Evolutionary conservation across 2,888 invertebrate genomes (phyloP).

Genomic region (Heliconius hortense): DNA sequence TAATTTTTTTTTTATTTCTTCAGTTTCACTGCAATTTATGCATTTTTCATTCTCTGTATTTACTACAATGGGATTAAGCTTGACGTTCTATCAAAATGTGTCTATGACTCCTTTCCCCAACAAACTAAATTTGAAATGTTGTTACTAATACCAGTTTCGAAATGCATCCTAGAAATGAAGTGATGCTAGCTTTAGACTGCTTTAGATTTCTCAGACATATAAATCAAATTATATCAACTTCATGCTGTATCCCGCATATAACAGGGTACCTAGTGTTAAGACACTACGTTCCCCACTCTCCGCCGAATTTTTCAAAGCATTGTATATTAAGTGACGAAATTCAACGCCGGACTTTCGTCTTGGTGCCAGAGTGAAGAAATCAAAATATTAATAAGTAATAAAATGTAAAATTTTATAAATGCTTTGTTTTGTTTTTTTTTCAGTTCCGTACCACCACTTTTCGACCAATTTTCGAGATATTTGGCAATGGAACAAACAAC

Average conservation of each 20-base stretch:
- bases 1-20: too few relatives aligned
- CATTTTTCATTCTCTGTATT: too few relatives aligned
- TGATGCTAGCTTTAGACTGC: not conserved
- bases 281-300: not conserved
- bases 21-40: too few relatives aligned
- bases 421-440: too few relatives aligned
- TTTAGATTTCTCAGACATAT: not conserved
- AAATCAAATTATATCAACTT: not conserved
- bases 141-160: not conserved
- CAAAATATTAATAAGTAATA: not conserved
- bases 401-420: too few relatives aligned
- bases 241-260: rapidly evolving
- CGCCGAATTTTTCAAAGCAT: not conserved
- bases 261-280: not conserved
- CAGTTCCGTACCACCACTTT: too few relatives aligned
- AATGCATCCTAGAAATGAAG: not conserved
- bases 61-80: too few relatives aligned
- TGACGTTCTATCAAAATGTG: too few relatives aligned
- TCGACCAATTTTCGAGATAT: too few relatives aligned
- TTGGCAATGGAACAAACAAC: too few relatives aligned
- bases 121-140: not conserved
- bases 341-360: not conserved
- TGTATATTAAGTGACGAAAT: not conserved
- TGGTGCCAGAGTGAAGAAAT: not conserved
- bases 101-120: not conserved